Base-by-base conservation (phyloP, 2,888 invertebrate species). In the Agonopterix subpropinquella region DNA sequence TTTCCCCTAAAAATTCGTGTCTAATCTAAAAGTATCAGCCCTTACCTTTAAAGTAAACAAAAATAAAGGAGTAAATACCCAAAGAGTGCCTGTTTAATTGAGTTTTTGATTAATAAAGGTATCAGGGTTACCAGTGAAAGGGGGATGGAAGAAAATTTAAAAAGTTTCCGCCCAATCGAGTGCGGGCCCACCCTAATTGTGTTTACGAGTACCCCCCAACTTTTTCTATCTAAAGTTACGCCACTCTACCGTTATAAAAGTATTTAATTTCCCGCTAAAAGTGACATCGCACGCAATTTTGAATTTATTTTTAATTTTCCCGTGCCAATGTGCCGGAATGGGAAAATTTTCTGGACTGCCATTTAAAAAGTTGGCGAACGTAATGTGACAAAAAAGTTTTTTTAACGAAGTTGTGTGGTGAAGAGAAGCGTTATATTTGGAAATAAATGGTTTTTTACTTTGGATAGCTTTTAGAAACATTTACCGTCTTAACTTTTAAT, bases 351-450 rank as follows among this genome's bases (percentile, higher is more conserved):
- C 48, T 39, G 45, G 44, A 42, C 15, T 10, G 47, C 51, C 48
- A 51, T 51, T 51, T 48, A 45, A 45, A 51, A 51, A 51, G 51
- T 51, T 51, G 4, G 41, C 11, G 42, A 39, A 47, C 44, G 45
- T 45, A 51, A 47, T 13, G 41, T 36, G 42, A 45, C 11, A 37
- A 10, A 9, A 36, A 45, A 45, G 44, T 44, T 45, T 9, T 37
- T 39, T 9, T 39, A 92, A 92, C 92, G 92, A 92, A 92, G 92
- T 92, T 92, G 92, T 91, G 92, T 92, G 92, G 92, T 91, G 92
- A 92, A 92, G 28, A 28, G 28, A 28, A 28, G 28, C 28, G 28
- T 28, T 28, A 28, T 28, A 28, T 28, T 28, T 28, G 28, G 7
- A 28, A 28, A 28, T 28, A 28, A 28, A 28, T 28, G 28, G 1